A percentile compares a stretch with the other conserved stretches of the same genome.
Evolutionary conservation across 1,140 invertebrate species (phyloP).

Genomic region (silkworm (Bombyx mori)): DNA sequence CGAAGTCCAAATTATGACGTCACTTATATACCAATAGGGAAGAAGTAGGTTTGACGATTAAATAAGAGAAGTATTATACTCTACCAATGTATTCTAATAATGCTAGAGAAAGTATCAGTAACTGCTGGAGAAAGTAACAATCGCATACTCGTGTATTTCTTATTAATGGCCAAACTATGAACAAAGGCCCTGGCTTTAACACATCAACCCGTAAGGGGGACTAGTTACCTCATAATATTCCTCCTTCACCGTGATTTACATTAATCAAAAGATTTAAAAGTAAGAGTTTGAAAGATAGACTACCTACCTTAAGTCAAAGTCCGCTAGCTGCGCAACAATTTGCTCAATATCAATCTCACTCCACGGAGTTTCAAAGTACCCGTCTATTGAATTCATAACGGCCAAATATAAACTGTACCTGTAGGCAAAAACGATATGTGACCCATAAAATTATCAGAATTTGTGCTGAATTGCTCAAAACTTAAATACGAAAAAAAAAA

Average conservation of each 20-base stretch:
- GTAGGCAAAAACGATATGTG: conserved; percentile 14
- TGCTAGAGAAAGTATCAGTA: too few relatives aligned
- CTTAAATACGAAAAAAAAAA: not conserved
- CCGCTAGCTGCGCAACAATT: conserved; percentile 79
- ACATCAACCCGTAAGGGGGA: too few relatives aligned
- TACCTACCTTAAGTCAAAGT: conserved; percentile 84
- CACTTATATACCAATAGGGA: too few relatives aligned
- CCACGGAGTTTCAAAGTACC: conserved; percentile 89
- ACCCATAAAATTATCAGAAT: conserved; percentile 2
- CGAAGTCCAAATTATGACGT: not conserved
- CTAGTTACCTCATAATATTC: too few relatives aligned
- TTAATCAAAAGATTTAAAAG: not conserved
- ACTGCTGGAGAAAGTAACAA: too few relatives aligned
- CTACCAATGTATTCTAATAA: too few relatives aligned
- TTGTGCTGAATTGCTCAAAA: not conserved
- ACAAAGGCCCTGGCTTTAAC: too few relatives aligned
- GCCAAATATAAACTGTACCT: conserved; percentile 79
- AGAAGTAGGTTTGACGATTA: too few relatives aligned
- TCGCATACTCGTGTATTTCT: too few relatives aligned
- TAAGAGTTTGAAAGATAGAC: not conserved
- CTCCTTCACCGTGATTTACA: too few relatives aligned
- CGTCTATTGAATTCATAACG: conserved; percentile 87
- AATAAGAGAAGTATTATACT: too few relatives aligned
- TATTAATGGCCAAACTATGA: too few relatives aligned
- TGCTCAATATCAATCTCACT: conserved; percentile 85